A percentile compares a stretch with the other conserved stretches of the same genome.
Evolutionary conservation across 2,888 invertebrate species (phyloP).

Genomic region (Leucophenga montana): DNA sequence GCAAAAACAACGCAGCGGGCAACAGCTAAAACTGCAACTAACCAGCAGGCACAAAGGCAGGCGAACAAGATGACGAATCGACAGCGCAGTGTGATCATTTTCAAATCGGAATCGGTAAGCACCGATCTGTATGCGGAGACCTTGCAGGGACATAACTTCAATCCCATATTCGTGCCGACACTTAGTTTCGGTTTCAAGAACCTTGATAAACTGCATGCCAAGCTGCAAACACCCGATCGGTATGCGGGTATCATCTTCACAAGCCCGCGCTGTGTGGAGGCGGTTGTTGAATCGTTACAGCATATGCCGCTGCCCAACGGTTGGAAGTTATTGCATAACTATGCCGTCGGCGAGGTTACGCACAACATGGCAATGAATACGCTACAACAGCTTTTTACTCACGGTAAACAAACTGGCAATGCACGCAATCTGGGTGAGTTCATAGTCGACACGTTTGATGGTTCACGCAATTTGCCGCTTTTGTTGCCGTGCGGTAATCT

Average conservation of each 20-base stretch:
- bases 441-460: conserved; percentile 74
- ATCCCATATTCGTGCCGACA: conserved; percentile 74
- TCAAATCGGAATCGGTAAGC: conserved; percentile 73
- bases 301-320: conserved; percentile 68
- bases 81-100: conserved; percentile 67
- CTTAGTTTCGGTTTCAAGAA: conserved; percentile 75
- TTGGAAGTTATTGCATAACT: conserved; percentile 74
- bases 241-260: conserved; percentile 76
- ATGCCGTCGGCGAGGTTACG: conserved; percentile 76
- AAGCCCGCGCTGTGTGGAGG: conserved; percentile 76
- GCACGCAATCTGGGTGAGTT: conserved; percentile 74
- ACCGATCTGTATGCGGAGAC: conserved; percentile 74
- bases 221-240: conserved; percentile 72
- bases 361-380: conserved; percentile 72
- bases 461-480: conserved; percentile 73
- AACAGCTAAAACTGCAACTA: too few relatives aligned
- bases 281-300: conserved; percentile 73
- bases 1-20: neutral
- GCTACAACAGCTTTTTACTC: conserved; percentile 73
- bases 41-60: neutral
- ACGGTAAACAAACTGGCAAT: conserved; percentile 76
- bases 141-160: conserved; percentile 73
- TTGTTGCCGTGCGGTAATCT: conserved; percentile 77
- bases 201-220: conserved; percentile 71
- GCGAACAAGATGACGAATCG: conserved; percentile 47